phyloP scores from a whole-genome alignment of 2,113 vertebrate genomes.

The Pollimyrus isidori region DNA sequence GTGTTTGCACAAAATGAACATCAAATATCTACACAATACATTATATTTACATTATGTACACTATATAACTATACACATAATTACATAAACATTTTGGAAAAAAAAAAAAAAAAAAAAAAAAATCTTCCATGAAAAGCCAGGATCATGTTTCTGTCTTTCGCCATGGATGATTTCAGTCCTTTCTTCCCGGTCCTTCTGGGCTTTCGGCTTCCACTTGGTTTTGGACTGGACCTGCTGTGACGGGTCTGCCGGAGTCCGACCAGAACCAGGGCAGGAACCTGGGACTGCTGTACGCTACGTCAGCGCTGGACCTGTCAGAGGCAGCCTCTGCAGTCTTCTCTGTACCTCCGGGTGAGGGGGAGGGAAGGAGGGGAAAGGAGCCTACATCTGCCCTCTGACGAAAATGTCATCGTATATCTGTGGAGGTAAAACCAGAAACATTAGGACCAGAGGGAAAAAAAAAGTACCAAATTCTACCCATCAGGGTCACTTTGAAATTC shows the following conservation, averaged over 20 bases:
- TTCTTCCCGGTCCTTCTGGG: slow-evolving; percentile 18
- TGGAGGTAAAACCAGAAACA: background rate
- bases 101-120: slow-evolving; percentile 24
- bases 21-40: slow-evolving; percentile 5
- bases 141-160: slow-evolving; percentile 18
- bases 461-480: background rate
- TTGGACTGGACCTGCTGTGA: background rate
- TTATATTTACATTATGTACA: slow-evolving; percentile 35
- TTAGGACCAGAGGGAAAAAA: slow-evolving; percentile 9
- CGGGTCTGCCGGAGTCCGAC: background rate
- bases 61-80: slow-evolving; percentile 28
- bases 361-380: background rate
- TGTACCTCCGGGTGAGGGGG: background rate
- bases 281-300: background rate
- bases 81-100: slow-evolving; percentile 18
- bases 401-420: slow-evolving; percentile 66
- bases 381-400: slow-evolving; percentile 51
- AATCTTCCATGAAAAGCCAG: slow-evolving; percentile 26
- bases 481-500: background rate
- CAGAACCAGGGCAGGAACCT: background rate
- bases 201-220: background rate
- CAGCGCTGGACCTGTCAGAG: background rate
- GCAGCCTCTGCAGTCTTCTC: background rate
- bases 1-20: background rate
- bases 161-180: slow-evolving; percentile 21